phyloP scores from a whole-genome alignment of 2,797 vertebrate species.

The Anomalospiza imberbis region DNA sequence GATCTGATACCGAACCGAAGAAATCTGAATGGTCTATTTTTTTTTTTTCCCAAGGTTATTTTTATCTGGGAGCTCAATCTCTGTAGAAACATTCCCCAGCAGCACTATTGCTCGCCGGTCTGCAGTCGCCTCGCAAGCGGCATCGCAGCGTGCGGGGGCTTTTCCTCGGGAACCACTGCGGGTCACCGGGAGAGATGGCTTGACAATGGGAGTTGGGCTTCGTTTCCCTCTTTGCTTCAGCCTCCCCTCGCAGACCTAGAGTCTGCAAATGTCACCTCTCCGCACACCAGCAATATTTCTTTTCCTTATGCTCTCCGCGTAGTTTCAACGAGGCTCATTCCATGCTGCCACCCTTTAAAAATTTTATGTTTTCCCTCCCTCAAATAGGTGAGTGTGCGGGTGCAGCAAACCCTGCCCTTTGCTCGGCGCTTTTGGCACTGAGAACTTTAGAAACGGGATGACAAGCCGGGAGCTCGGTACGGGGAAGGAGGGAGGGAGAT shows the following conservation, averaged over 20 bases:
- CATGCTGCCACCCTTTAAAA: background rate
- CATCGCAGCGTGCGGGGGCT: background rate
- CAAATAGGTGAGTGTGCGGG: background rate
- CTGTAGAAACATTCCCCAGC: background rate
- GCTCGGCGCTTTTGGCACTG: background rate
- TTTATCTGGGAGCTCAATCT: slow-evolving; percentile 5
- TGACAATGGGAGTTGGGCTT: background rate
- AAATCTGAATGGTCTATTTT: background rate
- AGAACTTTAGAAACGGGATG: background rate
- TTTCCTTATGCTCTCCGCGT: background rate
- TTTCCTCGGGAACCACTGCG: background rate
- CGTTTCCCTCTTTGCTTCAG: background rate
- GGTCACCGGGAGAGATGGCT: background rate
- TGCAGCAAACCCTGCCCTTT: background rate
- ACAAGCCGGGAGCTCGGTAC: fast-evolving
- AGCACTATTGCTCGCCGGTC: background rate
- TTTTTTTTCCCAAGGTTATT: background rate
- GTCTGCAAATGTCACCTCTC: background rate
- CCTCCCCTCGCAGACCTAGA: background rate
- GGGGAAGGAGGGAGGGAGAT: background rate
- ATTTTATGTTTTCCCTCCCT: background rate
- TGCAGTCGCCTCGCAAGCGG: background rate
- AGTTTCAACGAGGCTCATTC: background rate
- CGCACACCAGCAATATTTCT: background rate
- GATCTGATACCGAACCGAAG: background rate